phyloP scores from a whole-genome alignment of 2,113 vertebrate species.

The Varanus salvator region DNA sequence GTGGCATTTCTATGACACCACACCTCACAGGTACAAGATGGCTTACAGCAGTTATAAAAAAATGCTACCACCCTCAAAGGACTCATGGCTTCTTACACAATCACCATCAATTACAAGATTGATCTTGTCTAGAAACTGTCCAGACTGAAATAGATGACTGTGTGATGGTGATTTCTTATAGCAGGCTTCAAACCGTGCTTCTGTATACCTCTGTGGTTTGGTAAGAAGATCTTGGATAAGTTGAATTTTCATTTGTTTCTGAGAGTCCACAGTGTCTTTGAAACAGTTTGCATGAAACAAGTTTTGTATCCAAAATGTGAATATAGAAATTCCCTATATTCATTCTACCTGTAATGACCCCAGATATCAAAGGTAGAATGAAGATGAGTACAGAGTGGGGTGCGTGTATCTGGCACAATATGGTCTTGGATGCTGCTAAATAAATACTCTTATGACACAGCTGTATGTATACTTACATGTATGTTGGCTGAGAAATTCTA shows the following conservation, averaged over 20 bases:
- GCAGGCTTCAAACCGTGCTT: too few relatives aligned
- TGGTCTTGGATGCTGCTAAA: not conserved
- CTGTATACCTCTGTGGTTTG: not conserved
- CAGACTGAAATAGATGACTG: not conserved
- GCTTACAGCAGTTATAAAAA: not conserved
- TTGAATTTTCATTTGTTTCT: not conserved
- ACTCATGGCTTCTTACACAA: not conserved
- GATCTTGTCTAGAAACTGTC: not conserved
- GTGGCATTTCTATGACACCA: too few relatives aligned
- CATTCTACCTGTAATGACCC: not conserved
- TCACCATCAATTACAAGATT: not conserved
- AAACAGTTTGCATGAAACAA: too few relatives aligned
- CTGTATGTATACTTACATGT: too few relatives aligned
- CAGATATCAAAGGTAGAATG: too few relatives aligned
- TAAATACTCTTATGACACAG: not conserved
- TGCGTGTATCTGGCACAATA: not conserved
- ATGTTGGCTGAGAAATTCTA: too few relatives aligned
- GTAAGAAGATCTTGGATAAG: not conserved
- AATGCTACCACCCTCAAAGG: not conserved
- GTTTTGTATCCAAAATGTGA: not conserved
- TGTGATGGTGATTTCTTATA: not conserved
- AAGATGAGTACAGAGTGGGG: too few relatives aligned
- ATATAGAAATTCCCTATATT: not conserved
- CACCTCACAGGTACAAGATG: not conserved
- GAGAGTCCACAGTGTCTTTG: not conserved